Evolutionary conservation across 2,888 invertebrate species (phyloP), one percentile per base, ranked within the genome.

Genomic region (Clistopyga incitator): DNA sequence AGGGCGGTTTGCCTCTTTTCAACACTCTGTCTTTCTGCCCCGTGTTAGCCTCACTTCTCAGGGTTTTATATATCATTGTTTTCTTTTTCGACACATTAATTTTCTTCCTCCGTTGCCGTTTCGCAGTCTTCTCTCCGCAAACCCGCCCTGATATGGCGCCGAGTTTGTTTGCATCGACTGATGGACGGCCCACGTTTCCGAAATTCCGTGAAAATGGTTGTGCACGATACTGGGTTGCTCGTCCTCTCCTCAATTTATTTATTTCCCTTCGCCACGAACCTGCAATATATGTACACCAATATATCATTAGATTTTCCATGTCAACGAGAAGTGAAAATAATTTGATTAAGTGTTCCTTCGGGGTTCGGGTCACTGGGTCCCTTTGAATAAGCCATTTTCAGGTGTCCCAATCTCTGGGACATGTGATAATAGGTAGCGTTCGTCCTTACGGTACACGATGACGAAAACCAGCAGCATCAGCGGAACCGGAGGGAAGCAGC

Each of bases 111-210:
- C 10, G 6, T 18, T 47, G 38, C 56, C 64, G 61, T 68, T 34
- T 65, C 18, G 29, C 29, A 18, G 11, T 45, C 23, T 45, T 65
- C 13, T 65, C 45, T 23, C 1, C 45, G 23, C 25, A 13, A 11
- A 11, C 45, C 45, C 65, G 15, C 20, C 50, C n/a, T 47, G 34
- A 78, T 72, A 29, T 50, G 78, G 80, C 78, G 85, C 84, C 85
- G 78, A 82, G 84, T 85, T 87, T 87, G 88, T 86, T 85, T 88
- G 81, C 87, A 86, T 88, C 87, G 86, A 89, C 88, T 90, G 89
- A 90, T 89, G 89, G 87, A 89, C 87, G 84, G 80, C 85, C 77
- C 86, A 68, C 82, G 84, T 82, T 86, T 79, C 77, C 85, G 65
- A 81, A 81, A 81, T 82, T 78, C 59, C 52, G 61, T 25, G 56